A percentile compares a stretch with the other conserved stretches of the same genome.
phyloP scores from a whole-genome alignment of 2,797 vertebrate genomes.

The Hypotaenidia philippensis region DNA sequence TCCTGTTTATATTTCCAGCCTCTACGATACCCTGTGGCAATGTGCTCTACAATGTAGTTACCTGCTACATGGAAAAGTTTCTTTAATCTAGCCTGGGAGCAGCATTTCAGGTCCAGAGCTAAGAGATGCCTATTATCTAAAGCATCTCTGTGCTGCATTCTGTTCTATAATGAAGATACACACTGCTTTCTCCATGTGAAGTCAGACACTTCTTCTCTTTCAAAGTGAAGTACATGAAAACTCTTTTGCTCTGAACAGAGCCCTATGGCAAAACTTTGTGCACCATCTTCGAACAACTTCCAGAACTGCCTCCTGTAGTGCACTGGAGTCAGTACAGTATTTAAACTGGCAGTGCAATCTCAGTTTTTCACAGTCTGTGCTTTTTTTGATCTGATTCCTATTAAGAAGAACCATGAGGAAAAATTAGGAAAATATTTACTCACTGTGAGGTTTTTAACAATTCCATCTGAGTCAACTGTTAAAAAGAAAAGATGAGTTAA shows the following conservation, averaged over 20 bases:
- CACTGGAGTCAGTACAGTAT: background rate
- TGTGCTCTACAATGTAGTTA: background rate
- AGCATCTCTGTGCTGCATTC: background rate
- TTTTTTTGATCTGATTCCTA: background rate
- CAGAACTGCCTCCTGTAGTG: background rate
- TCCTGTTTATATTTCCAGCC: background rate
- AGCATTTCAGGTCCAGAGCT: background rate
- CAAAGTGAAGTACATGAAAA: background rate
- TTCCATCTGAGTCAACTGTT: constrained; percentile 93
- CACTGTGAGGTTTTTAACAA: constrained; percentile 94
- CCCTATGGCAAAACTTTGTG: background rate
- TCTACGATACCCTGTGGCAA: background rate
- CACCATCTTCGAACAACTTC: background rate
- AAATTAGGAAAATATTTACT: constrained; percentile 73
- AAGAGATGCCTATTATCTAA: background rate
- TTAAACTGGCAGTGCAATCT: background rate
- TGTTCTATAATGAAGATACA: background rate
- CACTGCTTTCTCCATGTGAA: background rate
- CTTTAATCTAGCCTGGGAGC: background rate
- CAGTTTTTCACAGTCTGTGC: background rate
- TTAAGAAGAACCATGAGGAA: background rate
- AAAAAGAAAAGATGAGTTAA: constrained; percentile 56
- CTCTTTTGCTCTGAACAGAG: background rate
- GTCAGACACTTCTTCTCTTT: background rate
- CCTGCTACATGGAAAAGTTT: background rate